Evolutionary conservation across 2,797 vertebrate species (phyloP).

Genomic region (Ficedula albicollis): DNA sequence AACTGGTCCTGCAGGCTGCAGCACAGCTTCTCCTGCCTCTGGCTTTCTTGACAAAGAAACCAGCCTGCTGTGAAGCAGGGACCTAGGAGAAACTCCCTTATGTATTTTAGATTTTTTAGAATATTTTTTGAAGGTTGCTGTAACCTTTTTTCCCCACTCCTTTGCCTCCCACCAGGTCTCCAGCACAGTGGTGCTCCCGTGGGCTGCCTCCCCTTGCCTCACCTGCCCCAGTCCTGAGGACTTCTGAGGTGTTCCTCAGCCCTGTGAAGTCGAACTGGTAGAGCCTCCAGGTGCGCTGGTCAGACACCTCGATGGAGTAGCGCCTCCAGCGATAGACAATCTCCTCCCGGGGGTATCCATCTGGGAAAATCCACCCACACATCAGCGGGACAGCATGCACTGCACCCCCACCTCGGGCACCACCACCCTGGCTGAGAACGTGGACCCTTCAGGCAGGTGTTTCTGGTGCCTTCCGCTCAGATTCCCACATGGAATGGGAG

Average conservation of each 20-base stretch:
- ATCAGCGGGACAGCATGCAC: fast-evolving
- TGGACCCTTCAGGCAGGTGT: background rate
- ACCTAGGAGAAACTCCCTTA: background rate
- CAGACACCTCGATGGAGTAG: constrained; percentile 73
- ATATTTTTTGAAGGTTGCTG: background rate
- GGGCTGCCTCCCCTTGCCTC: background rate
- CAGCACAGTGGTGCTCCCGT: background rate
- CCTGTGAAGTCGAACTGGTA: constrained; percentile 78
- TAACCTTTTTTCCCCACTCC: background rate
- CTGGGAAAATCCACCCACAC: constrained; percentile 38
- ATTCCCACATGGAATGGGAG: background rate
- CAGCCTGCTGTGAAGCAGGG: background rate
- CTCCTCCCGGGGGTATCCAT: constrained; percentile 72
- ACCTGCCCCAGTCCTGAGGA: constrained; percentile 72
- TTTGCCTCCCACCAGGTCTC: background rate
- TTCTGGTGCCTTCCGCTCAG: background rate
- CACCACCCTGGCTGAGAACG: background rate
- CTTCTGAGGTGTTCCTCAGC: constrained; percentile 73
- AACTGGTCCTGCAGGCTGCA: background rate
- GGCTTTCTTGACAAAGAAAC: constrained; percentile 9
- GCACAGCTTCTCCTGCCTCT: background rate
- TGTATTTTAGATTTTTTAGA: background rate
- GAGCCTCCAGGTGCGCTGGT: constrained; percentile 78
- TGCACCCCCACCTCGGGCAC: no score
- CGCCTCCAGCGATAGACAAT: constrained; percentile 76